Conservation (phyloP, 2,113 vertebrate genomes). For the Corvus cornix region DNA sequence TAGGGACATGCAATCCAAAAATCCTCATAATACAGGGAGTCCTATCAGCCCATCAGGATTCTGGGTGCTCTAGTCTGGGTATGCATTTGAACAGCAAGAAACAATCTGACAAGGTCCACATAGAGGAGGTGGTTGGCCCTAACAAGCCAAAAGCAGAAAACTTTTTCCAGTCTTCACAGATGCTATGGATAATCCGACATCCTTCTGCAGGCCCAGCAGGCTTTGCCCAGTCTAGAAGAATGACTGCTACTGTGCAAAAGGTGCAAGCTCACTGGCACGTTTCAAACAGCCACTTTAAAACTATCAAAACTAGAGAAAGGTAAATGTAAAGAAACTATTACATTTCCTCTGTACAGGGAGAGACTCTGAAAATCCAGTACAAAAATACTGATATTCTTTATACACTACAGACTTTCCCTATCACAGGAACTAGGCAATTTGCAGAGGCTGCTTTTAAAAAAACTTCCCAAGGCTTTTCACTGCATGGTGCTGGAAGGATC, state of each 20-base stretch:
- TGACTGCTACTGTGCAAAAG: neutral
- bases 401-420: neutral
- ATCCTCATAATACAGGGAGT: neutral
- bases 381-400: neutral
- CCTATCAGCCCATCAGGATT: neutral
- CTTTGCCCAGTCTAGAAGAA: neutral
- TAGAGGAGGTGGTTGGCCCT: fast-evolving
- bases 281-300: neutral
- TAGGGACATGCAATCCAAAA: neutral
- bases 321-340: neutral
- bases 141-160: neutral
- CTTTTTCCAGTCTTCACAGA: neutral
- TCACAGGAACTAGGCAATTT: neutral
- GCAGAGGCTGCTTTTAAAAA: neutral
- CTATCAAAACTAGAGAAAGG: neutral
- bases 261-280: neutral
- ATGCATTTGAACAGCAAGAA: neutral
- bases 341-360: neutral
- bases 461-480: neutral
- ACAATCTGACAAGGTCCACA: neutral
- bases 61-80: neutral
- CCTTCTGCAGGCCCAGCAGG: neutral
- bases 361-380: neutral
- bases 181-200: neutral
- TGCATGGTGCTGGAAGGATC: neutral